Evolutionary conservation across 2,888 invertebrate species (phyloP), one percentile per base, ranked within the genome.

Genomic region (Emesis russula): DNA sequence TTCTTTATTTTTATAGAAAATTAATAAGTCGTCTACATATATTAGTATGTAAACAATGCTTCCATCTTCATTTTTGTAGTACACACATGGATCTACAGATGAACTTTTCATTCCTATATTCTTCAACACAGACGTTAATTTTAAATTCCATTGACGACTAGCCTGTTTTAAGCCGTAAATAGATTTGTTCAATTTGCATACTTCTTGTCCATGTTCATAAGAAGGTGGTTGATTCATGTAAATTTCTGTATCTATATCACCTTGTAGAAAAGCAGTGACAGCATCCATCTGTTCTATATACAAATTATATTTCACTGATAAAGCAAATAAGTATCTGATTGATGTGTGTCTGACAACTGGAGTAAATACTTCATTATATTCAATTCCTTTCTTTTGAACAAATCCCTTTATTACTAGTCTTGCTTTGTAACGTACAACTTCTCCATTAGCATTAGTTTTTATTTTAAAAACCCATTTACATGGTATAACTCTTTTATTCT

Each of bases 401-500:
- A 85, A 95, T 7, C 95, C 95, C 92, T 95, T 95, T 3, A 91
- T 92, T 0, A 94, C 95, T 3, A 95, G 82, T 36, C 94, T 77
- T 36, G 95, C 95, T 86, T 95, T 94, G 33, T 91, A 92, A 48
- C 87, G 82, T 11, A 85, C 70, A 63, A 94, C 41, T 74, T 85
- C 15, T 18, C 94, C 94, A 74, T 90, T 78, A 18, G 79, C 81
- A 85, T 92, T 74, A 15, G 77, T 88, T 86, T 95, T 94, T 0
- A 70, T 85, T 81, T 94, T 94, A 77, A 87, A 94, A 3, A 94
- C 91, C 94, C 94, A 96, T 89, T 94, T 95, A 53, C 88, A 88
- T 25, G 91, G 91, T 6, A 95, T 90, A 0, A 84, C n/a, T 63
- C 87, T 87, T 81, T 85, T 89, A 53, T 82, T 82, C 25, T 75